phyloP scores from a whole-genome alignment of 1,140 invertebrate species.

The Bombus picipes region DNA sequence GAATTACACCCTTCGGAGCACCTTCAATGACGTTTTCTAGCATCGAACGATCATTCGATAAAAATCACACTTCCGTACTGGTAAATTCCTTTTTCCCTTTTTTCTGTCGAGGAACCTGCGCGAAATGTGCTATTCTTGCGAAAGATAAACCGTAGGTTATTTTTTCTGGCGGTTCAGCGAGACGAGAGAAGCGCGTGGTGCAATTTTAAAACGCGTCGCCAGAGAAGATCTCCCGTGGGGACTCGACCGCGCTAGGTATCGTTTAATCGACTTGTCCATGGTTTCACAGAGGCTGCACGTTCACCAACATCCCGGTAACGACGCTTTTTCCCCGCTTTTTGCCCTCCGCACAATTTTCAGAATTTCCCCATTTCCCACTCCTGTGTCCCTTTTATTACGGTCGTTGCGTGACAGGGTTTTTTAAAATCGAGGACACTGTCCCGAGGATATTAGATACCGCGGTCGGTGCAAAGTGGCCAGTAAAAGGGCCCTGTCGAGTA shows the following conservation, averaged over 20 bases:
- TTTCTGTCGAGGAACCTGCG: neutral
- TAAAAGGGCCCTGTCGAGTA: constrained; percentile 34
- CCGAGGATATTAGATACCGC: constrained; percentile 32
- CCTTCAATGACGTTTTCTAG: neutral
- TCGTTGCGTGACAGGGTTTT: constrained; percentile 28
- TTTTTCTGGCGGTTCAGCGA: constrained; percentile 11
- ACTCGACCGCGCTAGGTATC: constrained; percentile 7
- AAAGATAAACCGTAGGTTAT: constrained; percentile 11
- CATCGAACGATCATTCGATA: neutral
- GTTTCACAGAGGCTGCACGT: neutral
- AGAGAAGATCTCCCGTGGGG: neutral
- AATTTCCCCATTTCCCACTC: neutral
- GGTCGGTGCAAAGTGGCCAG: constrained; percentile 30
- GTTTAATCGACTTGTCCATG: constrained; percentile 47
- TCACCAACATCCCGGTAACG: constrained; percentile 14
- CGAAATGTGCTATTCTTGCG: neutral
- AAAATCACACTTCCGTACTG: constrained; percentile 1
- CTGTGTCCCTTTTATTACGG: constrained; percentile 35
- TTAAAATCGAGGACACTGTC: constrained; percentile 33
- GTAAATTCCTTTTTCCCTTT: neutral
- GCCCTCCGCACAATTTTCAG: constrained; percentile 10
- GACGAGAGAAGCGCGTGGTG: neutral
- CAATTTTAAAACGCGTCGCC: constrained; percentile 32
- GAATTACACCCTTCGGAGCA: constrained; percentile 7
- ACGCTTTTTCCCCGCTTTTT: constrained; percentile 4